These are phyloP conservation scores for Paramisgurnus dabryanus DNA, from an alignment of 2,113 vertebrate genomes.

Conservation along the genomic window DNA sequence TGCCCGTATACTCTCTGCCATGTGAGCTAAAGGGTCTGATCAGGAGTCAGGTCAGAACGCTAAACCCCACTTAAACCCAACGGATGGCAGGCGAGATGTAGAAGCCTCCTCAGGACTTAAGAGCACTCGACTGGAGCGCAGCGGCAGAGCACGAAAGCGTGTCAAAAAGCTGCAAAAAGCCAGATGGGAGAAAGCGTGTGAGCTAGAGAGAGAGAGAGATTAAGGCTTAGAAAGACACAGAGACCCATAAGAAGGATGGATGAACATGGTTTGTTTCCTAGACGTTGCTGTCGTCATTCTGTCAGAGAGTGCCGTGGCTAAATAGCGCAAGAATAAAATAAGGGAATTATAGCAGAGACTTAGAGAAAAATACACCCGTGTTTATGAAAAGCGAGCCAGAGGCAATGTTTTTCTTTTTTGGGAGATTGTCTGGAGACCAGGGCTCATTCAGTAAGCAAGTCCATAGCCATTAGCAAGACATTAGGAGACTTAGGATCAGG, in stretches of 20 bases:
- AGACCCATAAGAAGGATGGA: background rate
- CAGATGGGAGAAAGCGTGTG: background rate
- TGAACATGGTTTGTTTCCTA: background rate
- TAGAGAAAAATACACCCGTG: background rate
- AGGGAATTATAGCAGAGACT: background rate
- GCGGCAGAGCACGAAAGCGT: constrained; percentile 1
- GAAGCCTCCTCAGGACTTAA: constrained; percentile 44
- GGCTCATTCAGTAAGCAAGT: constrained; percentile 9
- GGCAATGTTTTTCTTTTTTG: constrained; percentile 21
- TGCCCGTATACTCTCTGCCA: background rate
- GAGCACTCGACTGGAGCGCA: constrained; percentile 48
- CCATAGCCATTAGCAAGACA: constrained; percentile 41
- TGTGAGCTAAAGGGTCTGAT: constrained; percentile 21
- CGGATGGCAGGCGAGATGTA: constrained; percentile 24
- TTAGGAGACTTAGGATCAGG: constrained; percentile 28
- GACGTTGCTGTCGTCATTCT: background rate
- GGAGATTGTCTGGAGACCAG: background rate
- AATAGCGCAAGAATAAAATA: constrained; percentile 7
- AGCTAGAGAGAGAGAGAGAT: background rate
- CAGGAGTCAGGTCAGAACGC: constrained; percentile 38
- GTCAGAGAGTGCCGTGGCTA: background rate
- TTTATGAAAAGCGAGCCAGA: background rate
- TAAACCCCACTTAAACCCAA: constrained; percentile 37
- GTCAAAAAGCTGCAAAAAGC: constrained; percentile 32
- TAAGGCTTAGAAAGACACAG: background rate